Conservation (phyloP, 2,113 vertebrate genomes). For the Chunga burmeisteri region DNA sequence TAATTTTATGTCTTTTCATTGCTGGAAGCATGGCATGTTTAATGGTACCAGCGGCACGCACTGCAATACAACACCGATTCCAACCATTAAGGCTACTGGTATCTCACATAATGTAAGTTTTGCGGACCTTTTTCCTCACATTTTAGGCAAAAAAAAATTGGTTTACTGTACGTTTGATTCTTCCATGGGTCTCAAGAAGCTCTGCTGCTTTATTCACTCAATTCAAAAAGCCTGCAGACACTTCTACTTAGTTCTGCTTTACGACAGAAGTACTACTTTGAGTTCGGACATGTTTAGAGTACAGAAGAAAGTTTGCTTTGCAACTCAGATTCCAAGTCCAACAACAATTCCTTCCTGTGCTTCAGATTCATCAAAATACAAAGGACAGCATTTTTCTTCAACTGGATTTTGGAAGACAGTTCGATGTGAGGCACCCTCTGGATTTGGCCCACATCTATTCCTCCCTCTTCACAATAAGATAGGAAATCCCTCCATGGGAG, state of each 20-base stretch:
- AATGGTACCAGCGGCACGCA: background rate
- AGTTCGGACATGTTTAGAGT: background rate
- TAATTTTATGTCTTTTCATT: background rate
- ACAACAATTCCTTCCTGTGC: background rate
- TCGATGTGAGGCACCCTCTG: background rate
- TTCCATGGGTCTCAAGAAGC: background rate
- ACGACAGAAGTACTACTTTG: background rate
- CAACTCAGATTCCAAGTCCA: background rate
- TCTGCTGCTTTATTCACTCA: background rate
- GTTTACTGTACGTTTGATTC: background rate
- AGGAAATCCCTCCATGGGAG: background rate
- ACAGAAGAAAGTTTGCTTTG: background rate
- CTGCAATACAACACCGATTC: background rate
- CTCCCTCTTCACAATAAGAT: background rate
- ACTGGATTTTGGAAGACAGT: background rate
- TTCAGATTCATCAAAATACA: background rate
- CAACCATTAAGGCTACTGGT: background rate
- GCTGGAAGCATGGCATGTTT: background rate
- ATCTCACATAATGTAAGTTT: fast-evolving
- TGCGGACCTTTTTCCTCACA: background rate
- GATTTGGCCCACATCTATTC: background rate
- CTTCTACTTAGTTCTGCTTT: background rate
- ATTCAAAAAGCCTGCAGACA: background rate
- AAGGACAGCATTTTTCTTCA: background rate
- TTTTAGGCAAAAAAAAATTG: background rate